Conservation (phyloP, 2,113 vertebrate genomes). For the Carassius carassius region DNA sequence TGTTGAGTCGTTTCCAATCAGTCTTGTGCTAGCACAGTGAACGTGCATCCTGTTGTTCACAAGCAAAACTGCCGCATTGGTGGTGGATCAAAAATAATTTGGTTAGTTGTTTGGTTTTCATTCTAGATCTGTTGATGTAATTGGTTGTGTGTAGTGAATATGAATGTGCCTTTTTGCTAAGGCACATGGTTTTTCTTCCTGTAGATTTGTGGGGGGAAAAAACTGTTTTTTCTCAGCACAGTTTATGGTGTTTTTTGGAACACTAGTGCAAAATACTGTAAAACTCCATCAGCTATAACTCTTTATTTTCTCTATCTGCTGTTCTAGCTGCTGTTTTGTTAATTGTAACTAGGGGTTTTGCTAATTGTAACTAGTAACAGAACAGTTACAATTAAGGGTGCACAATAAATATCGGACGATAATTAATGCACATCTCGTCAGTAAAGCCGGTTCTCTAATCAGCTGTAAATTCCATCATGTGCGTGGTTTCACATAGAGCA, state of each 20-base stretch:
- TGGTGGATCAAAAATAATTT: not conserved
- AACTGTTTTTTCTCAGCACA: not conserved
- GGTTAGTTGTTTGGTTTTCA: not conserved
- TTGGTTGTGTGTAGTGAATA: not conserved
- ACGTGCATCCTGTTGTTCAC: not conserved
- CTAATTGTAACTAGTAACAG: no score
- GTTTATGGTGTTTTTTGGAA: not conserved
- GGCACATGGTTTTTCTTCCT: not conserved
- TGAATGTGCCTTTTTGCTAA: not conserved
- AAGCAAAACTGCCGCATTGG: not conserved
- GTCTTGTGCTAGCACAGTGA: not conserved
- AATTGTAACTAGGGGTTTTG: no score
- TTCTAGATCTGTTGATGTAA: not conserved
- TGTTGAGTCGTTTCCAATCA: conserved; percentile 32
- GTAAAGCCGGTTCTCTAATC: no score
- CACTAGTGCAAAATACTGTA: not conserved
- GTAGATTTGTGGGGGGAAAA: not conserved
- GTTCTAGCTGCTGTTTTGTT: not conserved
- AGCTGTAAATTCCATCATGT: no score
- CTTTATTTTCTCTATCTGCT: not conserved
- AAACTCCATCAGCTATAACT: not conserved
- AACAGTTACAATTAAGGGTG: no score
- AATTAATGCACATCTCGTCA: no score
- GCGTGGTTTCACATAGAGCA: no score
- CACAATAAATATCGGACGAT: no score